Percentiles rank a stretch among this genome's conserved stretches.
Evolutionary conservation across 2,113 vertebrate species (phyloP).

Genomic region (Uria aalge): DNA sequence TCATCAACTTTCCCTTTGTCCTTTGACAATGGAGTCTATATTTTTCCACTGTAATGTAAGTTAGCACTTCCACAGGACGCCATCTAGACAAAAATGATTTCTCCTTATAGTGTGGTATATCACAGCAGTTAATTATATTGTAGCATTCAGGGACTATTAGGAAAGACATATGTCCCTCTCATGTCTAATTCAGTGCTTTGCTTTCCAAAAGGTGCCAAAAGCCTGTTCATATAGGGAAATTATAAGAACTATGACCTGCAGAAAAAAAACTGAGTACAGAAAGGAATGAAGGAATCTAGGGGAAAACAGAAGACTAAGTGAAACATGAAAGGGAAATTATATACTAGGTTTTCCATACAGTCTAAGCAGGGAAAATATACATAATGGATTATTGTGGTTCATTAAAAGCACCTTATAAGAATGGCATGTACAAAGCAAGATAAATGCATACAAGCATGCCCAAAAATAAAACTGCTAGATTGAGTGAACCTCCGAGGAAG

Average conservation of each 20-base stretch:
- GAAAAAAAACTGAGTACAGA: background rate
- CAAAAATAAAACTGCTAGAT: background rate
- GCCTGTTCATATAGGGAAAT: background rate
- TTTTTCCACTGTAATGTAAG: background rate
- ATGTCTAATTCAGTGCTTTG: background rate
- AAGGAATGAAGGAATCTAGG: background rate
- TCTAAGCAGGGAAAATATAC: background rate
- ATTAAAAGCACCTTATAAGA: background rate
- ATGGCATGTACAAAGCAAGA: background rate
- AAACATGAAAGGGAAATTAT: background rate
- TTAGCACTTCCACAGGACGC: background rate
- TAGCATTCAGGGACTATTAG: background rate
- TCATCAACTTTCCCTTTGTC: background rate
- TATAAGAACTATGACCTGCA: background rate
- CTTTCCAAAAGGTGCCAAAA: background rate
- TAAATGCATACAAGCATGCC: background rate
- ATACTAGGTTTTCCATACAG: background rate
- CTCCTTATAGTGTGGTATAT: background rate
- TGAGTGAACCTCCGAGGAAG: background rate
- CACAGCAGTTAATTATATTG: background rate
- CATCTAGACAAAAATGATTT: background rate
- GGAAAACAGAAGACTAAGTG: background rate
- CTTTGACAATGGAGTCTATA: background rate
- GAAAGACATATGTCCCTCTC: background rate
- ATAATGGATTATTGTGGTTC: background rate